phyloP scores from a whole-genome alignment of 2,888 invertebrate genomes.

The Coenonympha glycerion region DNA sequence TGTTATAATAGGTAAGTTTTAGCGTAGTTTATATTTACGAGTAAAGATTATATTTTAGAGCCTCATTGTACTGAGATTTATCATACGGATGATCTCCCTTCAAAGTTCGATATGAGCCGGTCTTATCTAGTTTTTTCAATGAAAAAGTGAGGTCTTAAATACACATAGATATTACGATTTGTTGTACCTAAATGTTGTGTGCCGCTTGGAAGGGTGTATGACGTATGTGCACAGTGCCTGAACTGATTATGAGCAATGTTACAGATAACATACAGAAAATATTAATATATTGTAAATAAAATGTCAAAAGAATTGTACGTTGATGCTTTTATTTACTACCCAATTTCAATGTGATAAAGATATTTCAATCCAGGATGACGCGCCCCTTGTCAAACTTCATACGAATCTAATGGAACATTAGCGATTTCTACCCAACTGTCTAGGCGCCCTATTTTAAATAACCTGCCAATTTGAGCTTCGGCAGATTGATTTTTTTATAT shows the following conservation, averaged over 20 bases:
- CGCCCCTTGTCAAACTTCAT: no score
- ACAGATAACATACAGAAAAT: constrained; percentile 60
- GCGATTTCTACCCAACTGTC: no score
- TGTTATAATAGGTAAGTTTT: no score
- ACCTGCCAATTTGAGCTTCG: no score
- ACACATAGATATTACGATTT: background rate
- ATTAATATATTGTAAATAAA: constrained; percentile 76
- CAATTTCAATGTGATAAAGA: background rate
- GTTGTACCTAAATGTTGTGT: constrained; percentile 35
- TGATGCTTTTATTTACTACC: constrained; percentile 14
- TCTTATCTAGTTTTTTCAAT: constrained; percentile 26
- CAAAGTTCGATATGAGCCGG: constrained; percentile 11
- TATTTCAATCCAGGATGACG: no score
- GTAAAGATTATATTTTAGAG: background rate
- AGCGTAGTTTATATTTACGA: no score
- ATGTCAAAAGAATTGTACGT: constrained; percentile 39
- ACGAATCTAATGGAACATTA: no score
- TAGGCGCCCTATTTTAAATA: no score
- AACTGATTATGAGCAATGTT: constrained; percentile 52
- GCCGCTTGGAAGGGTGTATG: constrained; percentile 49
- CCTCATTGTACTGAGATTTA: constrained; percentile 10
- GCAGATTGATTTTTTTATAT: no score
- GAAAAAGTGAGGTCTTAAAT: constrained; percentile 59
- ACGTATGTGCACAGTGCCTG: constrained; percentile 68
- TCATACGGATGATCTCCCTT: constrained; percentile 10